phyloP scores from a whole-genome alignment of 2,797 vertebrate genomes.

The Amniataba percoides region DNA sequence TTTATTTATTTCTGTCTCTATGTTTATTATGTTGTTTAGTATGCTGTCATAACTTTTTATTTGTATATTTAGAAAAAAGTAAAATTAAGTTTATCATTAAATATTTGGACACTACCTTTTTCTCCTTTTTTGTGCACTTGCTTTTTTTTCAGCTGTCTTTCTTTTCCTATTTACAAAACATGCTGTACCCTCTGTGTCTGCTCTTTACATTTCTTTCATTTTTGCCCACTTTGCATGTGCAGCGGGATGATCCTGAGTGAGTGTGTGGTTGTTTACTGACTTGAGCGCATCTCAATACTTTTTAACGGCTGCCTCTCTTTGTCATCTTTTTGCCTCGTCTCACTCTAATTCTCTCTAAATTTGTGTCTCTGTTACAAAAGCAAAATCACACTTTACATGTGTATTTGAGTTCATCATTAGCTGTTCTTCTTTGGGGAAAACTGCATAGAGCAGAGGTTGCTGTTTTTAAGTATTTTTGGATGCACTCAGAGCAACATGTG shows the following conservation, averaged over 20 bases:
- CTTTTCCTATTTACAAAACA: conserved; percentile 33
- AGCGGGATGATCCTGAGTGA: conserved; percentile 46
- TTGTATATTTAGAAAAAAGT: neutral
- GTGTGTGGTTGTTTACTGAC: conserved; percentile 34
- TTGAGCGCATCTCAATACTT: conserved; percentile 37
- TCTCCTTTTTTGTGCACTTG: neutral
- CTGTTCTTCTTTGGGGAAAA: neutral
- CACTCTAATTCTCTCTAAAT: neutral
- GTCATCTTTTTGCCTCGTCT: neutral
- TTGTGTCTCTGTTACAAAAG: neutral
- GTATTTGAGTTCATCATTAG: neutral
- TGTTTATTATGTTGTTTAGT: neutral
- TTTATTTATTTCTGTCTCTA: neutral
- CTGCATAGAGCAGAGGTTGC: conserved; percentile 21
- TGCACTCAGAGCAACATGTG: neutral
- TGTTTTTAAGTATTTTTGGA: conserved; percentile 18
- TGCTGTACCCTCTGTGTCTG: conserved; percentile 27
- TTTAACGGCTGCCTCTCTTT: conserved; percentile 13
- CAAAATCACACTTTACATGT: neutral
- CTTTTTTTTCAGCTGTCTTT: conserved; percentile 44
- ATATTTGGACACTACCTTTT: neutral
- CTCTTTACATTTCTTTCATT: conserved; percentile 45
- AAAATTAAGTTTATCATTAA: neutral
- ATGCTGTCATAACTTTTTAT: neutral
- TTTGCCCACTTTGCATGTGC: conserved; percentile 44